Evolutionary conservation across 2,888 invertebrate species (phyloP).

Genomic region (Ephialtes manifestator): DNA sequence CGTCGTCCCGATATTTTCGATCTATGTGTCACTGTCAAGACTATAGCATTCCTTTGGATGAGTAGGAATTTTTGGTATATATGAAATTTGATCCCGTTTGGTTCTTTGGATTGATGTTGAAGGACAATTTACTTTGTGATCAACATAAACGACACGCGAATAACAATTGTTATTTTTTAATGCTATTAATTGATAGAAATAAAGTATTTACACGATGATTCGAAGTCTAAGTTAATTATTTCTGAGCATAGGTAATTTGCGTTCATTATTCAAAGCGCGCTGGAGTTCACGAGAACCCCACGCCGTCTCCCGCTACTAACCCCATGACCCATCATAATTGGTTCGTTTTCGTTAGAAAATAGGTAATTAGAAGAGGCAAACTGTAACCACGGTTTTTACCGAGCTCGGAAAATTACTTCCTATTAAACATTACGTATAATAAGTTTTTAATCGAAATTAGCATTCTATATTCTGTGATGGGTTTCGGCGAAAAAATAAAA

Average conservation of each 20-base stretch:
- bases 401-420: not conserved
- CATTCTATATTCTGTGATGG: not conserved
- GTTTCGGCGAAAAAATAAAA: not conserved
- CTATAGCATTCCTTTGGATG: constrained; percentile 21
- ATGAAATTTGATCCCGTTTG: constrained; percentile 6
- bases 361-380: not conserved
- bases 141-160: not conserved
- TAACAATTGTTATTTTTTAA: not conserved
- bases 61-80: constrained; percentile 47
- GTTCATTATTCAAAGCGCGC: not conserved
- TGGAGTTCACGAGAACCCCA: not conserved
- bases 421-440: not conserved
- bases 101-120: not conserved
- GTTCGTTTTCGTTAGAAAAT: not conserved
- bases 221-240: constrained; percentile 2
- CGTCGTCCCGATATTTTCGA: not conserved
- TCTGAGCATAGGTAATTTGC: not conserved
- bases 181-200: not conserved
- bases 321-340: not conserved
- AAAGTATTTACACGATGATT: not conserved
- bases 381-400: not conserved
- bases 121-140: not conserved
- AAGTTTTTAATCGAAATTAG: not conserved
- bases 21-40: not conserved
- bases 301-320: not conserved